Base-by-base conservation (phyloP, 1,140 invertebrate species). In the Tetraneura akinire region DNA sequence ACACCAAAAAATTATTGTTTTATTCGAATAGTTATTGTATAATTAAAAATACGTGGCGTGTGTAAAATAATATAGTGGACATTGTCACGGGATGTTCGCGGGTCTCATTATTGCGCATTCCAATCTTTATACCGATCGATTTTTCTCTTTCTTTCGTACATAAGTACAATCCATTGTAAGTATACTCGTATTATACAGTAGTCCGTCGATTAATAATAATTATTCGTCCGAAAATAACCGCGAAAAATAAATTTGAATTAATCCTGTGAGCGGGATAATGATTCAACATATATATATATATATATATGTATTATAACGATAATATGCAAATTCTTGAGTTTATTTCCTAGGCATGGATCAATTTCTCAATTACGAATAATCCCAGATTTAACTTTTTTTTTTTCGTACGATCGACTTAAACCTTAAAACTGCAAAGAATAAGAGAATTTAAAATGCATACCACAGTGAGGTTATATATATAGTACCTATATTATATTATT, bases 171-270 rank as follows among this genome's bases (percentile, higher is more conserved):
- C n/a, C n/a, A n/a, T n/a, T n/a, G n/a, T n/a, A n/a, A n/a, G n/a
- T n/a, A n/a, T n/a, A n/a, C n/a, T n/a, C n/a, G n/a, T n/a, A n/a
- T n/a, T n/a, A n/a, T n/a, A n/a, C n/a, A n/a, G n/a, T n/a, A n/a
- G n/a, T n/a, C n/a, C n/a, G n/a, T n/a, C n/a, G n/a, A n/a, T n/a
- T n/a, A n/a, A n/a, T n/a, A n/a, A n/a, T n/a, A n/a, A n/a, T n/a
- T n/a, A n/a, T n/a, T 14, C 4, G 11, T 45, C n/a, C 11, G 5
- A 45, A 45, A 66, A 68, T 23, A 14, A 68, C 13, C n/a, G 64
- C 21, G 10, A 45, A 23, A 68, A 42, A 68, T 21, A 68, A 4
- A 68, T 45, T 68, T 23, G 4, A 68, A 45, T 68, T 68, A 68
- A 68, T 68, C 37, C 64, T 4, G 21, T 0, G n/a, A n/a, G n/a